Conservation (phyloP, 2,797 vertebrate genomes). For the Xenops minutus region DNA sequence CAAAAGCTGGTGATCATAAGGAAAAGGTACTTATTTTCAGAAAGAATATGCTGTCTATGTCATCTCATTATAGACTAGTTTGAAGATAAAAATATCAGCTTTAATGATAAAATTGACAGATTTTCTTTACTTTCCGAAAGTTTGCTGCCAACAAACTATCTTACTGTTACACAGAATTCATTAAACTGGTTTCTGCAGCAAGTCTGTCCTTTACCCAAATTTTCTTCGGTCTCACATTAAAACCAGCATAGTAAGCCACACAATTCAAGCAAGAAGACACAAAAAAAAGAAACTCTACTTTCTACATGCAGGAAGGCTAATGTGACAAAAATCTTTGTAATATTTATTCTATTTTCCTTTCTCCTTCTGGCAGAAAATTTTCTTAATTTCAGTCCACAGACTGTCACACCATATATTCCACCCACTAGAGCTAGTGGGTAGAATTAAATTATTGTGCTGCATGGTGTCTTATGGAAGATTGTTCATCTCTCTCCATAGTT, state of each 20-base stretch:
- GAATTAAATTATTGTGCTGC: background rate
- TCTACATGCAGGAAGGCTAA: background rate
- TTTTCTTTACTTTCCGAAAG: background rate
- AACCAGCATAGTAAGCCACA: background rate
- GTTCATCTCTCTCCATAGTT: background rate
- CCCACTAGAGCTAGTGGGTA: background rate
- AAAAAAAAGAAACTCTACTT: background rate
- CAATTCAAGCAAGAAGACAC: rapidly evolving
- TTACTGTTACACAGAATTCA: background rate
- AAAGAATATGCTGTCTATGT: background rate
- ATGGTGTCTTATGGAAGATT: background rate
- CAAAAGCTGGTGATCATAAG: background rate
- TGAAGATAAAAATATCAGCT: background rate
- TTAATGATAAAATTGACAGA: background rate
- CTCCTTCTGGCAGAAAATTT: background rate
- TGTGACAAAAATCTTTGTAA: background rate
- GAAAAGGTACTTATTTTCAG: background rate
- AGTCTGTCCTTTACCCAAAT: background rate
- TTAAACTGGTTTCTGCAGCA: background rate
- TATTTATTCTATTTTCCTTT: background rate
- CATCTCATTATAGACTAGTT: background rate
- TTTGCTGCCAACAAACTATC: background rate
- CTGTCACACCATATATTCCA: background rate
- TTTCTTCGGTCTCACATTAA: background rate
- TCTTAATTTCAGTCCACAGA: background rate